Evolutionary conservation across 2,888 invertebrate genomes (phyloP).

Genomic region (Nomada ruficornis): DNA sequence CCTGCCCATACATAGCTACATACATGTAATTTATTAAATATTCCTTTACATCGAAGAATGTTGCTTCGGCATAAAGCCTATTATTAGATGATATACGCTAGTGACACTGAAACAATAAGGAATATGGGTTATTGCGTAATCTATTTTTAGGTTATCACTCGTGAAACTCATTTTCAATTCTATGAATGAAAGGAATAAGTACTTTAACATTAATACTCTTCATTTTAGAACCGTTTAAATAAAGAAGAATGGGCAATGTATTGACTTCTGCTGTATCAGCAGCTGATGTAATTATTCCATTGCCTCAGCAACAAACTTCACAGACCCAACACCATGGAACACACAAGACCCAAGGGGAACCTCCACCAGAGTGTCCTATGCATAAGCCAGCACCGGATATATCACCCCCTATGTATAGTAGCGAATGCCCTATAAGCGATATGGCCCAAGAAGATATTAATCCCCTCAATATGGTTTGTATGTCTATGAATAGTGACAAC

Average conservation of each 20-base stretch:
- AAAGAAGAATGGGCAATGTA: conserved; percentile 86
- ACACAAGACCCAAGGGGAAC: conserved; percentile 79
- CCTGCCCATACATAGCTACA: not conserved
- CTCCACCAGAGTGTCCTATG: conserved; percentile 95
- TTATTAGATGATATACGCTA: not conserved
- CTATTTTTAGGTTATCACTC: conserved; percentile 47
- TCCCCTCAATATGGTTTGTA: conserved; percentile 91
- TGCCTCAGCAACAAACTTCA: conserved; percentile 62
- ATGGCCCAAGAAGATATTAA: conserved; percentile 88
- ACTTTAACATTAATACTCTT: not conserved
- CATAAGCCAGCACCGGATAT: conserved; percentile 86
- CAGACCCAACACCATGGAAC: conserved; percentile 58
- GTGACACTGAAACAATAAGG: not conserved
- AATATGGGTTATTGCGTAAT: conserved; percentile 57
- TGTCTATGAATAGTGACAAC: not conserved
- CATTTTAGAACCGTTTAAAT: conserved; percentile 20
- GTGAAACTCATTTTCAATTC: not conserved
- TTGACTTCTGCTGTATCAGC: conserved; percentile 86
- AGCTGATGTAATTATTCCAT: conserved; percentile 84
- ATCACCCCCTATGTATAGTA: conserved; percentile 65
- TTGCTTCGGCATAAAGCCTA: not conserved
- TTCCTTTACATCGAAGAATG: not conserved
- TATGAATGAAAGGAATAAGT: conserved; percentile 1
- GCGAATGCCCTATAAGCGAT: conserved; percentile 91
- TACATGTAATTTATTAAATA: not conserved